Evolutionary conservation across 1,140 invertebrate genomes (phyloP), one percentile per base, ranked within the genome.

Genomic region (Gryon sp.): DNA sequence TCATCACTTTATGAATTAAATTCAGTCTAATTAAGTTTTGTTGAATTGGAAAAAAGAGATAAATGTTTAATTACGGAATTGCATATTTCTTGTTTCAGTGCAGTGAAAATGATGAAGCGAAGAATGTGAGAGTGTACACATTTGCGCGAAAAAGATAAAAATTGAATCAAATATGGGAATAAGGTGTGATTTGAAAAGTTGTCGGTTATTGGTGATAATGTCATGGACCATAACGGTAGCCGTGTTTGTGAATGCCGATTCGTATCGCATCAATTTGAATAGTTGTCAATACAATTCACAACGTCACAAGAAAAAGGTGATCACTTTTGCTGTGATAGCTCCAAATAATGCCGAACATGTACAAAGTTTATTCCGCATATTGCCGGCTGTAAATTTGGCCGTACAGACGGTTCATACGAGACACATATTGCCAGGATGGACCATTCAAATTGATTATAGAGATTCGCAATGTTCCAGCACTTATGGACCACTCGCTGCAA

Each of bases 381-480:
- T 96, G 52, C 94, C 95, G 0, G 92, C 94, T 5, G 90, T 96
- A 3, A 87, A 93, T 34, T 87, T 95, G 83, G 95, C 94, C 1
- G 91, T 95, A n/a, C 85, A 87, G 28, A 88, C 90, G 8, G 90
- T 94, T 6, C 91, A 91, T 4, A 89, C 90, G 4, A 87, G 86
- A 20, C 92, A 92, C 2, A 89, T 91, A 0, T 86, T 94, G 1
- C 91, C 92, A 0, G 91, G 91, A 7, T 93, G 92, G 90, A 90
- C 90, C 41, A 92, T 96, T 32, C 86, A 90, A 15, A 90, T 95
- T 0, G 90, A 92, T 26, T 91, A 93, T 57, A 89, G 93, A 34
- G 94, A 96, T 79, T 94, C 94, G 0, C 89, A 91, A n/a, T 96
- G 95, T 82, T 95, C 94, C 2, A 95, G 94, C 2, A 93, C 92